A percentile compares a stretch with the other conserved stretches of the same genome.
Conservation (phyloP, 1,140 invertebrate genomes). For the Heliconius hewitsoni region DNA sequence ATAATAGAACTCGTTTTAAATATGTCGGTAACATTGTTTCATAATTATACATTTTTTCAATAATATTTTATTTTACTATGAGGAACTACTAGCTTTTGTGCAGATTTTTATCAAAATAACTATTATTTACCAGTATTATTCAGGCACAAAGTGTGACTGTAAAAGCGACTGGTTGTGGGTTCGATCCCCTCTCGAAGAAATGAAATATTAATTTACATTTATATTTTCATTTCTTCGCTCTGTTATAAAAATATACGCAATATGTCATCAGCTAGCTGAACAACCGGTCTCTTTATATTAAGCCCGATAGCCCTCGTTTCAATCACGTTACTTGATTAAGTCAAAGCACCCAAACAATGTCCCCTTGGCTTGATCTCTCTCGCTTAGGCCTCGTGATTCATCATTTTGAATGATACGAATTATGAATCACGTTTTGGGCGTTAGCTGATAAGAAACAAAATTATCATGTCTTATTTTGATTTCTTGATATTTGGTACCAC, state of each 20-base stretch:
- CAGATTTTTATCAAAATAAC: too few species aligned
- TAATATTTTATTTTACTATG: neutral
- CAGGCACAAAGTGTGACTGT: too few species aligned
- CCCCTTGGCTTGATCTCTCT: neutral
- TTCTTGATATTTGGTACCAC: neutral
- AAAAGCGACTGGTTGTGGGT: too few species aligned
- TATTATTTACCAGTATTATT: too few species aligned
- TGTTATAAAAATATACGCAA: too few species aligned
- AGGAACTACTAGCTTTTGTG: too few species aligned
- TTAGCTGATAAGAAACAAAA: neutral
- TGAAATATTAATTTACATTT: too few species aligned
- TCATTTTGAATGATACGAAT: neutral
- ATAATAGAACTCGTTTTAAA: neutral
- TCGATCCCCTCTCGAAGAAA: too few species aligned
- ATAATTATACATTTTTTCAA: neutral
- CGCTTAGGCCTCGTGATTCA: constrained; percentile 14
- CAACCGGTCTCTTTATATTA: neutral
- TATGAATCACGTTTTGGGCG: constrained; percentile 17
- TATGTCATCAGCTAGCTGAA: neutral
- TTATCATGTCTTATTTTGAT: neutral
- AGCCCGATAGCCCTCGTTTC: constrained; percentile 6
- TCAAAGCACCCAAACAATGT: neutral
- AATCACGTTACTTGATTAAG: constrained; percentile 14
- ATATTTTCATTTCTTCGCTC: too few species aligned
- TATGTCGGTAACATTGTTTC: neutral